Base-by-base conservation (phyloP, 2,888 invertebrate species). In the Rhamphomyia laevipes region DNA sequence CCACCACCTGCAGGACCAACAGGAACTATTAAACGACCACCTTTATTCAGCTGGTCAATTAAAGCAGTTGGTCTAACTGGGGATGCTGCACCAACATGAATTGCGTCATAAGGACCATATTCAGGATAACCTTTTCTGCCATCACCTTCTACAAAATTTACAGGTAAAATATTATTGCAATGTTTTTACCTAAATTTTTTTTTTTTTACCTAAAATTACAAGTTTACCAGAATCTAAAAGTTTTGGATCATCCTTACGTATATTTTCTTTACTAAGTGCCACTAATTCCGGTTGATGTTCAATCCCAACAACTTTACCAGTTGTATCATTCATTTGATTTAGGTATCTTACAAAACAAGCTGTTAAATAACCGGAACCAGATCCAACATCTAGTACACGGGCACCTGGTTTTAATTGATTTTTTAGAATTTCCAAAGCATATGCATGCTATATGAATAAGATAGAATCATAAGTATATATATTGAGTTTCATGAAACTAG, bases 71-170 rank as follows among this genome's bases (percentile, higher is more conserved):
- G 92, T 50, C 87, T 73, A 49, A 75, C 76, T 5, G 86, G 80
- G 11, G 91, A 86, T 31, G 92, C 92, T 11, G 92, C 93, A 46
- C 92, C 93, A 7, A 92, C 91, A 70, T 95, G 94, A 58, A 95
- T 95, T 16, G 91, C 93, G 74, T 91, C 84, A 63, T 84, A 95
- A 0, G 92, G 93, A 5, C 84, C 89, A 55, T 80, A 77, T 48
- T 76, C 71, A 3, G 78, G 72, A 63, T 80, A 82, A 4, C 95
- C 95, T 60, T 78, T 70, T 51, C 94, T 76, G 3, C 95, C 95
- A 75, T 95, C 94, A n/a, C 92, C 94, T 67, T 82, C 86, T 82
- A 52, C 44, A 30, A 46, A n/a, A 13, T 37, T 12, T 46, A n/a
- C 10, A 10, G n/a, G 3, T 15, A 18, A 43, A 23, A 33, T 15